Evolutionary conservation across 1,140 invertebrate genomes (phyloP).

Genomic region (Caenorhabditis inopinata): DNA sequence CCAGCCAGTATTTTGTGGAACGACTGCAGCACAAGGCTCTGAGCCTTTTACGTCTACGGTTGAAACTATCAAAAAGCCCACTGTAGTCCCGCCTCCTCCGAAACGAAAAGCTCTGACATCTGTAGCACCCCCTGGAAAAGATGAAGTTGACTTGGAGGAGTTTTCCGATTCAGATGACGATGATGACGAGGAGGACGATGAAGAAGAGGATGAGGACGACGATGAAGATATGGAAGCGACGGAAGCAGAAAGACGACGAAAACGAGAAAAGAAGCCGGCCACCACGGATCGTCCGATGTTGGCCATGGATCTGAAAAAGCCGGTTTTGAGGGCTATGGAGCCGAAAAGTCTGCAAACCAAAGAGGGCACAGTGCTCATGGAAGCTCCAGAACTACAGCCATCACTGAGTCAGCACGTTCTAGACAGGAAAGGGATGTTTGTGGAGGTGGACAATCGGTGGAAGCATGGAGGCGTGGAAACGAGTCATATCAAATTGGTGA

Average conservation of each 20-base stretch:
- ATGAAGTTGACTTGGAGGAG: not conserved
- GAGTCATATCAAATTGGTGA: not conserved
- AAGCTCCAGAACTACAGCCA: not conserved
- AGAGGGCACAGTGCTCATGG: not conserved
- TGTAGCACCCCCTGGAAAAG: not conserved
- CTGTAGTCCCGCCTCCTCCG: not conserved
- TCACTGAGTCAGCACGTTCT: not conserved
- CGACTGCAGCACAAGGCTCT: not conserved
- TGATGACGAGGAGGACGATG: not conserved
- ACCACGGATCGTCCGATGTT: not conserved
- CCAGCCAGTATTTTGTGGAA: slow-evolving; percentile 2
- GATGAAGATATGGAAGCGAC: not conserved
- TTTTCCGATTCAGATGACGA: not conserved
- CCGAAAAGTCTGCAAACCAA: not conserved
- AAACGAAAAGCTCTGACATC: not conserved
- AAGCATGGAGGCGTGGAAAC: not conserved
- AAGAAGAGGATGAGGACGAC: not conserved
- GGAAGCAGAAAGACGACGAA: not conserved
- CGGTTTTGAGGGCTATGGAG: not conserved
- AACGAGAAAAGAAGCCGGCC: not conserved
- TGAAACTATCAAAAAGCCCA: too few relatives aligned
- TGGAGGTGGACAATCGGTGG: not conserved
- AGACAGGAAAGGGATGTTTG: not conserved
- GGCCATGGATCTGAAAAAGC: not conserved
- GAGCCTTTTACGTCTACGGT: too few relatives aligned